Evolutionary conservation across 37 sponge, comb jelly and placozoan species (phyloP), one percentile per base, ranked within the genome.

Genomic region (Chondrilla cf. caribensis): DNA sequence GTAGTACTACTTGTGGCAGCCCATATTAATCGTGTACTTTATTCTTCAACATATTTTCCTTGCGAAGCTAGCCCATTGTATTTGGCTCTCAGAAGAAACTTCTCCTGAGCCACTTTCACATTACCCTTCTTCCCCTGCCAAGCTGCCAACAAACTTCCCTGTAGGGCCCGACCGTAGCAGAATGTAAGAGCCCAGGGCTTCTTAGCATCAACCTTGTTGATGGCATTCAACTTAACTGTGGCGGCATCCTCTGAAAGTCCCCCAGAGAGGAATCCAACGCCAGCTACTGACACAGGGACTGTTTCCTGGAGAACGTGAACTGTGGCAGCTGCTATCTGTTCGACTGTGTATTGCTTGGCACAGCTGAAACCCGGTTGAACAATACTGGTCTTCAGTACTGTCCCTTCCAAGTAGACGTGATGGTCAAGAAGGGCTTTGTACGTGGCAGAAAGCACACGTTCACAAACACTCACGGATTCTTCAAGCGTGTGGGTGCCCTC

Each of bases 331-430:
- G 92, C 99, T 2, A 93, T 88, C 21, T 95, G 78, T 59, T 95
- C 86, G 4, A 96, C 92, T 17, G 96, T 88, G 78, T 86, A 94
- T 60, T 91, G 86, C 83, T 83, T 86, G 29, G 82, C 11, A 67
- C 96, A 98, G 25, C 89, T 81, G 33, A 64, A 73, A 7, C 99
- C 99, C 0, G 96, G 94, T 0, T 90, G 90, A 17, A 95, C 94
- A 96, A 98, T 98, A 84, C 95, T 98, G 40, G 96, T 91, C 76
- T 98, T 98, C 40, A 98, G 90, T 15, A 98, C 94, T 66, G 92
- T 93, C 15, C 99, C 99, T 71, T 98, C 99, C 58, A 98, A 81
- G 83, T 91, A 95, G 29, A 98, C 96, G 72, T 98, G 68, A 73
- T 98, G 99, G 58, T 98, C 99, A 18, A 39, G 73, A 26, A 95